A percentile compares a stretch with the other conserved stretches of the same genome.
These are phyloP conservation scores for Zaprionus lineosus DNA, from an alignment of 2,888 invertebrate genomes.

Conservation along the genomic window DNA sequence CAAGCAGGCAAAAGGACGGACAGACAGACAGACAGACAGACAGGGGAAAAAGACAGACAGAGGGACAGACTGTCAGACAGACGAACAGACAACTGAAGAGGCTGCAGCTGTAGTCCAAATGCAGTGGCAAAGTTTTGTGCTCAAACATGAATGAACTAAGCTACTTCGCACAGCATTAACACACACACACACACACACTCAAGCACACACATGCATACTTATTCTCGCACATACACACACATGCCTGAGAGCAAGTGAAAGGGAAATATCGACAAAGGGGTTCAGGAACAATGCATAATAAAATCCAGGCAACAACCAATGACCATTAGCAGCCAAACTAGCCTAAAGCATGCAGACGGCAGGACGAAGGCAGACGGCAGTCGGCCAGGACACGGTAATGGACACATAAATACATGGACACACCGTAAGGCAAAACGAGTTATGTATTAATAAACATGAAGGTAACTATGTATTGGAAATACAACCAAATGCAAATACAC, in stretches of 20 bases:
- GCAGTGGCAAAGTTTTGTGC: slow-evolving; percentile 67
- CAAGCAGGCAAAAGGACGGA: slow-evolving; percentile 11
- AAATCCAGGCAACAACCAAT: slow-evolving; percentile 63
- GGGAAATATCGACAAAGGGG: neutral
- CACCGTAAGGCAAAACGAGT: slow-evolving; percentile 54
- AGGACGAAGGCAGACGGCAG: too few species aligned
- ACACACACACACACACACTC: slow-evolving; percentile 27
- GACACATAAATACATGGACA: slow-evolving; percentile 33
- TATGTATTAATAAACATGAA: slow-evolving; percentile 73
- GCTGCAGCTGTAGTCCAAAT: slow-evolving; percentile 35
- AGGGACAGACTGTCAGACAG: slow-evolving; percentile 20
- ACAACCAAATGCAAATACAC: too few species aligned
- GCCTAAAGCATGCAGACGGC: slow-evolving; percentile 52
- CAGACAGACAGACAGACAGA: slow-evolving; percentile 18
- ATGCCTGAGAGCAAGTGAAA: neutral
- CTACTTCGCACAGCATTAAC: slow-evolving; percentile 39
- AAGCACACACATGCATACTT: too few species aligned
- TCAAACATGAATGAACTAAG: slow-evolving; percentile 48
- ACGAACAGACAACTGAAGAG: slow-evolving; percentile 11
- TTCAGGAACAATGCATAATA: slow-evolving; percentile 63
- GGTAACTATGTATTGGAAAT: slow-evolving; percentile 8
- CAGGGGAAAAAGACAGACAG: slow-evolving; percentile 15
- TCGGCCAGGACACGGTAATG: slow-evolving; percentile 37
- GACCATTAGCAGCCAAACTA: slow-evolving; percentile 67
- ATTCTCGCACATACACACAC: slow-evolving; percentile 4